These are phyloP conservation scores for Ptychobarbus kaznakovi DNA, from an alignment of 2,797 vertebrate genomes.

Conservation along the genomic window DNA sequence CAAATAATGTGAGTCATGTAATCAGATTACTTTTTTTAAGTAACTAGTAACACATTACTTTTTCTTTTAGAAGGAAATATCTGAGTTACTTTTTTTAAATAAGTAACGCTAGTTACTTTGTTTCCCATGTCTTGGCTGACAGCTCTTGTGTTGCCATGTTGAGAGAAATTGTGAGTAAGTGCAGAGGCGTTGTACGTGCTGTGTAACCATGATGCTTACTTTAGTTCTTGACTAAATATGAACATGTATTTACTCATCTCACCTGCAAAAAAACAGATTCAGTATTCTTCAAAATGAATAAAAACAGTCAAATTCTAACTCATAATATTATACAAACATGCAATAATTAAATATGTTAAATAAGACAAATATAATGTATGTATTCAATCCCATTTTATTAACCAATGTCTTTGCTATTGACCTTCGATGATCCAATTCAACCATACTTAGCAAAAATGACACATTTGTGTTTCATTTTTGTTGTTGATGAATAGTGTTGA, in stretches of 20 bases:
- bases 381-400: too few relatives aligned
- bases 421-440: neutral
- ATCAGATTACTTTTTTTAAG: neutral
- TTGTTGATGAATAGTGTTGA: neutral
- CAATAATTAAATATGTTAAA: too few relatives aligned
- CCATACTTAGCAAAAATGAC: neutral
- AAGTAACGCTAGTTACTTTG: too few relatives aligned
- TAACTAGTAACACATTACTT: neutral
- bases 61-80: neutral
- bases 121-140: neutral
- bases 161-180: neutral
- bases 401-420: neutral
- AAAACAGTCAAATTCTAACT: neutral
- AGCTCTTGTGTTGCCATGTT: neutral
- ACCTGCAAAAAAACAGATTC: neutral
- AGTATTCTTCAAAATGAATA: neutral
- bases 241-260: neutral
- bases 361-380: too few relatives aligned
- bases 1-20: neutral
- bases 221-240: neutral
- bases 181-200: neutral
- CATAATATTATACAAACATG: too few relatives aligned
- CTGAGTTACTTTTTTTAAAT: neutral
- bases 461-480: too few relatives aligned
- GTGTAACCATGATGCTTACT: neutral